Percentiles rank a stretch among this genome's conserved stretches.
phyloP scores from a whole-genome alignment of 1,140 invertebrate species.

The Papilio glaucus region DNA sequence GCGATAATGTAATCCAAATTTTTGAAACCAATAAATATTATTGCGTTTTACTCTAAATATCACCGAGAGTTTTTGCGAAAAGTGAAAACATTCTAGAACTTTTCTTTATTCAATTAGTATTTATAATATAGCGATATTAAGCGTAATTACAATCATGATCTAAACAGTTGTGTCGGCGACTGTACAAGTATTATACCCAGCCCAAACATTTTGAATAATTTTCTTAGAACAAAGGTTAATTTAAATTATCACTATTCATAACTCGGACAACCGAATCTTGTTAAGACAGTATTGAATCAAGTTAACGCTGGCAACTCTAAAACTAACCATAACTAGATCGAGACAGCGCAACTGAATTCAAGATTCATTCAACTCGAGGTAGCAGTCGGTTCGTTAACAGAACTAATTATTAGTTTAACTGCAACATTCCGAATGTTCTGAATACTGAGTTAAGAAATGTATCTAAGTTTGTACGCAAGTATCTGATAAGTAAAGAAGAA shows the following conservation, averaged over 20 bases:
- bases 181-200: too few relatives aligned
- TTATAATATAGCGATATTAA: too few relatives aligned
- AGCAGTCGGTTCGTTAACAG: constrained; percentile 11
- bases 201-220: too few relatives aligned
- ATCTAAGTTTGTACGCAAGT: background rate
- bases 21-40: too few relatives aligned
- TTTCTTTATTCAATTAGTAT: too few relatives aligned
- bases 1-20: too few relatives aligned
- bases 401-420: constrained; percentile 13
- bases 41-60: too few relatives aligned
- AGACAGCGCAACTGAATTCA: constrained; percentile 9
- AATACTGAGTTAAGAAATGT: background rate
- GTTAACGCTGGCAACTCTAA: background rate
- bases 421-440: background rate
- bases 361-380: background rate
- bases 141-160: too few relatives aligned
- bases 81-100: too few relatives aligned
- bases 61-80: too few relatives aligned
- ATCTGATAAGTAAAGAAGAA: too few relatives aligned
- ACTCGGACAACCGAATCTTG: constrained; percentile 4
- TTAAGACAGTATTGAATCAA: background rate
- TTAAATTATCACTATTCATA: background rate
- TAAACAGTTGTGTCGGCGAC: too few relatives aligned
- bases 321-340: constrained; percentile 1
- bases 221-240: background rate